Evolutionary conservation across 2,797 vertebrate genomes (phyloP).

Genomic region (Apogon hyalosoma): DNA sequence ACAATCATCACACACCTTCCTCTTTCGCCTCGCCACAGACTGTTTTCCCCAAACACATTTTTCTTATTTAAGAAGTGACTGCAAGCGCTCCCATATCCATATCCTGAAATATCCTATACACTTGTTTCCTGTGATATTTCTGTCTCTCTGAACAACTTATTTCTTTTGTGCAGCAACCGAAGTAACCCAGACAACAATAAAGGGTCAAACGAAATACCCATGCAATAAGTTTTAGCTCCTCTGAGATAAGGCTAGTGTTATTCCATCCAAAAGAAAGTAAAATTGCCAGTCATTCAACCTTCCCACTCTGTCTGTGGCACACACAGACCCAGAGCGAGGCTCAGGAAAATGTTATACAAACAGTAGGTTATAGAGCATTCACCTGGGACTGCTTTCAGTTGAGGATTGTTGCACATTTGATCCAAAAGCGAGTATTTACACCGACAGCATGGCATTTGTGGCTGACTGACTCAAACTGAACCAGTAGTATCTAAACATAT

Average conservation of each 20-base stretch:
- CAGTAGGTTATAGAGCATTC: too few relatives aligned
- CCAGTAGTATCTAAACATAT: too few relatives aligned
- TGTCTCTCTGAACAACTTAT: conserved; percentile 8
- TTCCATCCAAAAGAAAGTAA: background rate
- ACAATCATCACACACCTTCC: conserved; percentile 46
- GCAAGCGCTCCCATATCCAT: background rate
- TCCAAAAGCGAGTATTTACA: too few relatives aligned
- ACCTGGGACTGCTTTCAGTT: too few relatives aligned
- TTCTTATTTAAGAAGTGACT: conserved; percentile 16
- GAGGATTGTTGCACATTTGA: too few relatives aligned
- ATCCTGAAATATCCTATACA: conserved; percentile 13
- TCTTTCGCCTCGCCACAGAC: conserved; percentile 7
- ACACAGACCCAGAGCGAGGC: too few relatives aligned
- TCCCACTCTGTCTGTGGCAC: too few relatives aligned
- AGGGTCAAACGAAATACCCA: conserved; percentile 1
- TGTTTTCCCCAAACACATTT: conserved; percentile 14
- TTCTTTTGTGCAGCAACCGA: conserved; percentile 2
- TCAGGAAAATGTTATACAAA: too few relatives aligned
- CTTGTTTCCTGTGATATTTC: conserved; percentile 20
- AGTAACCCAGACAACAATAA: conserved; percentile 10
- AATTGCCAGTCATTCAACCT: background rate
- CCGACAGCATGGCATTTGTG: too few relatives aligned
- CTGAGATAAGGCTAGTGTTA: conserved; percentile 3
- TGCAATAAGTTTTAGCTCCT: conserved; percentile 4
- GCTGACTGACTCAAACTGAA: too few relatives aligned